Evolutionary conservation across 1,140 invertebrate genomes (phyloP).

Genomic region (Hyposmocoma kahamanoa): DNA sequence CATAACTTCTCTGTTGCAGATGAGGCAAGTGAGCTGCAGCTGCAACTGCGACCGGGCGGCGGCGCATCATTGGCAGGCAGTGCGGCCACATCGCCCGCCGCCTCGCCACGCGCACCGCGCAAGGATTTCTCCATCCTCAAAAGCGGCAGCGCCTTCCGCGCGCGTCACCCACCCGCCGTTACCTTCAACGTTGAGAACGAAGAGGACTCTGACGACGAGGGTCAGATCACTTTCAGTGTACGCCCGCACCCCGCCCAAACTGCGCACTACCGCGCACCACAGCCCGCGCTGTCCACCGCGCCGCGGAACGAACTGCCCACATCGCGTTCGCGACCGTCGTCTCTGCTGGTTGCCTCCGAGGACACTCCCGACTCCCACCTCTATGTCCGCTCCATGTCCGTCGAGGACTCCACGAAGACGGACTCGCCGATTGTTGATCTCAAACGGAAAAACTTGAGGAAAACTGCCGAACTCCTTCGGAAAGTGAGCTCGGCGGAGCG

Average conservation of each 20-base stretch:
- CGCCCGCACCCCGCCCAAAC: slow-evolving; percentile 17
- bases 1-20: slow-evolving; percentile 35
- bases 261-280: slow-evolving; percentile 15
- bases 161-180: slow-evolving; percentile 39
- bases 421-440: slow-evolving; percentile 33
- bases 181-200: slow-evolving; percentile 58
- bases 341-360: slow-evolving; percentile 37
- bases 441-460: slow-evolving; percentile 35
- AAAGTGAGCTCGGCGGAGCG: slow-evolving; percentile 54
- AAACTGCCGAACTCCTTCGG: slow-evolving; percentile 42
- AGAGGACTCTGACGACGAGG: slow-evolving; percentile 36
- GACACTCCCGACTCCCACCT: slow-evolving; percentile 27
- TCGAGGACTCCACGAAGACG: slow-evolving; percentile 35
- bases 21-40: slow-evolving; percentile 34
- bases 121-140: slow-evolving; percentile 5
- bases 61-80: slow-evolving; percentile 13
- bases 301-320: slow-evolving; percentile 10
- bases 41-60: slow-evolving; percentile 28
- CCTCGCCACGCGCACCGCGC: slow-evolving; percentile 18
- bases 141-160: slow-evolving; percentile 23
- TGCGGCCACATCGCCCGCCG: slow-evolving; percentile 1
- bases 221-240: slow-evolving; percentile 49
- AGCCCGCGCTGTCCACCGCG: not conserved
- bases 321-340: slow-evolving; percentile 36
- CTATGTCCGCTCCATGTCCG: slow-evolving; percentile 36